Base-by-base conservation (phyloP, 2,797 vertebrate genomes). In the Eutrigla gurnardus region DNA sequence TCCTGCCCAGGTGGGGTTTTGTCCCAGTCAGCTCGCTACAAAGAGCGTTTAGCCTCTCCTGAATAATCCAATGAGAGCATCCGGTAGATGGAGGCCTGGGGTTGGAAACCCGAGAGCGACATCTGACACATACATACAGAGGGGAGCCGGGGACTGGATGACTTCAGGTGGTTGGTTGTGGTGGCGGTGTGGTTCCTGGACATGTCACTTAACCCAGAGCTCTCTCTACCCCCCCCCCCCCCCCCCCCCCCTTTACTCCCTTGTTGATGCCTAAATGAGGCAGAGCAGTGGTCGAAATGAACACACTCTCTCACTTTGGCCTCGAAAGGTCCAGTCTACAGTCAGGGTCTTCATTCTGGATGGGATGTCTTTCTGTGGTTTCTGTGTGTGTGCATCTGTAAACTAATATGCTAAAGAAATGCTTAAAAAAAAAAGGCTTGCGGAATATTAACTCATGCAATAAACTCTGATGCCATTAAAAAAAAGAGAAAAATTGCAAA, bases 11-110 rank as follows among this genome's bases (percentile, higher is more conserved):
- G 89, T 91, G 87, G 87, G 91, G 86, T 90, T 94, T 93, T 93
- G 92, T 93, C 86, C 80, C 75, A 73, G 86, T 91, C 90, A 88
- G 90, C 72, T 85, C 39, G 18, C 84, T 87, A 94, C 93, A 94
- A 94, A 94, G 86, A 88, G 84, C 92, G 80, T 95, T 95, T 95
- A 93, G 93, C 93, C 86, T 91, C 91, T 94, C 86, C 82, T 95
- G 90, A 95, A 95, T 95, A 93, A 95, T 94, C 92, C 91, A 94
- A 89, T 80, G 88, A 89, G 86, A 91, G 87, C 91, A 84, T 86
- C 75, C 83, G 84, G 89, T 93, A 94, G 93, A 91, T 93, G 93
- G 93, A 65, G 87, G 77, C 71, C 89, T 61, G 69, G 86, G 69
- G 84, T 82, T 81, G 18, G 94, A 91, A 93, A 94, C 88, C 74